Evolutionary conservation across 2,888 invertebrate genomes (phyloP), one percentile per base, ranked within the genome.

Genomic region (Rosalia funebris): DNA sequence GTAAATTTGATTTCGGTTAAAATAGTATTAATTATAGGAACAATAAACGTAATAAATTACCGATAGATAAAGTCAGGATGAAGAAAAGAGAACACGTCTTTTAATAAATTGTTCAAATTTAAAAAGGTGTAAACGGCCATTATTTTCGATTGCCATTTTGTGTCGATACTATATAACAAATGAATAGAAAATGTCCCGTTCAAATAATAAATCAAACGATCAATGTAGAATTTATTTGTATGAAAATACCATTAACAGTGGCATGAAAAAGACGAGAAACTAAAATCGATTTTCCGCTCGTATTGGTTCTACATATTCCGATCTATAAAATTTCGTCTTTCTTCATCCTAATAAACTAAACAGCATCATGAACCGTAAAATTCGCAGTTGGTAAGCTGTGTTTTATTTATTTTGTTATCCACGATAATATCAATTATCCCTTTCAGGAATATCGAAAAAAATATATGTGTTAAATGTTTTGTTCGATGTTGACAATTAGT

Each of bases 321-420:
- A 15, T 32, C 31, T 47, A 34, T 36, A 11, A 47, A 47, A 47
- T 34, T 36, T 34, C 44, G n/a, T 11, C 17, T 11, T 47, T 34
- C 34, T 16, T 47, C 15, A 16, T 10, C 47, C 34, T 9, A 17
- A 34, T 34, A 34, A 32, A 11, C 11, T 47, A 16, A 17, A 17
- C 31, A 47, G 17, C 16, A 36, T n/a, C 1, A 1, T 0, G 11
- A 34, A 14, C 19, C 17, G n/a, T 36, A 47, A 47, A 47, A 16
- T 47, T 16, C 19, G 15, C 25, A 31, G 20, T 47, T 47, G 2
- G 34, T 34, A 47, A 47, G 12, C 34, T 10, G 17, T 34, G 31
- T 44, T 34, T 47, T 47, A 47, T 47, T 47, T 34, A 17, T 2
- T 32, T 14, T 47, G 32, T 47, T 17, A 36, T 36, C 34, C 34